A percentile compares a stretch with the other conserved stretches of the same genome.
Evolutionary conservation across 1,140 invertebrate genomes (phyloP).

Genomic region (Drosophila azteca): DNA sequence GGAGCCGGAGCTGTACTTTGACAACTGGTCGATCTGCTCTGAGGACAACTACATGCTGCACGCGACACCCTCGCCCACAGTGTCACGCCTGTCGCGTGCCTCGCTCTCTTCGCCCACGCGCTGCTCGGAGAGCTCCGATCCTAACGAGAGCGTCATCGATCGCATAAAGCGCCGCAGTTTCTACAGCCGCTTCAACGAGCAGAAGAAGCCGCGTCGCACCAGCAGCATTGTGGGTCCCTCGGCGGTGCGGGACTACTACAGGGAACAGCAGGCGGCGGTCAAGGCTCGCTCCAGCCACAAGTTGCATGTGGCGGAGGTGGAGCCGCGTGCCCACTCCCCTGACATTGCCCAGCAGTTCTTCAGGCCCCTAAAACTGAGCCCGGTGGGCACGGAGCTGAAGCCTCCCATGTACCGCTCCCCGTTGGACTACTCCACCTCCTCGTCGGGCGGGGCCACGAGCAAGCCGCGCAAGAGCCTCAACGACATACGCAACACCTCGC

Average conservation of each 20-base stretch:
- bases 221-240: conserved; percentile 86
- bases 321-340: conserved; percentile 66
- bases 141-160: conserved; percentile 90
- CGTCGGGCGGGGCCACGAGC: conserved; percentile 42
- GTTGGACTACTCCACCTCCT: conserved; percentile 56
- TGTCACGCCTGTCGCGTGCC: conserved; percentile 85
- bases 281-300: conserved; percentile 73
- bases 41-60: conserved; percentile 84
- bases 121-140: conserved; percentile 81
- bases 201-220: conserved; percentile 87
- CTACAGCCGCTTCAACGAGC: conserved; percentile 93
- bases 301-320: conserved; percentile 35
- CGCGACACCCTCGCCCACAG: conserved; percentile 78
- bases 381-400: conserved; percentile 77
- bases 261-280: conserved; percentile 72
- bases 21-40: conserved; percentile 89
- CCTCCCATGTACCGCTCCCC: conserved; percentile 76
- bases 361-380: conserved; percentile 74
- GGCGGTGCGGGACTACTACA: conserved; percentile 80
- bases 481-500: conserved; percentile 78
- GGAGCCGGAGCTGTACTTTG: conserved; percentile 86
- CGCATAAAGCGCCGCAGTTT: conserved; percentile 94
- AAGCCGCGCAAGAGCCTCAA: conserved; percentile 79
- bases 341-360: conserved; percentile 81
- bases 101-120: conserved; percentile 76